A percentile compares a stretch with the other conserved stretches of the same genome.
These are phyloP conservation scores for Drosophila nigromelanica DNA, from an alignment of 1,140 invertebrate species.

Conservation along the genomic window DNA sequence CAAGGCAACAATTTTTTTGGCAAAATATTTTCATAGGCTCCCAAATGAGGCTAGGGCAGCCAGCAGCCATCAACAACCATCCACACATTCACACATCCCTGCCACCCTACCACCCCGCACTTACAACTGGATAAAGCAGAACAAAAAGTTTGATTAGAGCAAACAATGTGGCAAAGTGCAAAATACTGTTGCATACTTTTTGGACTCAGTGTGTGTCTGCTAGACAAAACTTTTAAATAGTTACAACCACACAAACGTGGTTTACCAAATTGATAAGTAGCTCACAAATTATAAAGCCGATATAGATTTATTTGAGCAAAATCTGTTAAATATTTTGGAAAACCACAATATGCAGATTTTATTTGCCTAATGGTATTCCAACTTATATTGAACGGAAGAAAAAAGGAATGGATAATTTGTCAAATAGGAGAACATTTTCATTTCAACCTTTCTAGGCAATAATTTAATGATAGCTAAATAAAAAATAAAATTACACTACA, in stretches of 20 bases:
- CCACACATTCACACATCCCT: neutral
- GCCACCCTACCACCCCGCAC: neutral
- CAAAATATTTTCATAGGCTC: constrained; percentile 48
- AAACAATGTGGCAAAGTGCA: constrained; percentile 64
- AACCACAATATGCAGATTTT: neutral
- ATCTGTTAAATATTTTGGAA: neutral
- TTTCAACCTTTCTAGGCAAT: too few species aligned
- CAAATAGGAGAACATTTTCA: too few species aligned
- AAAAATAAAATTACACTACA: too few species aligned
- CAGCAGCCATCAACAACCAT: neutral
- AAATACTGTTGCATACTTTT: constrained; percentile 74
- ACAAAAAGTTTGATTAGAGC: constrained; percentile 60
- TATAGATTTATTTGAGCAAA: neutral
- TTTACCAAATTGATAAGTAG: constrained; percentile 37
- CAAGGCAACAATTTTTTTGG: constrained; percentile 34
- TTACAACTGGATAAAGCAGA: neutral
- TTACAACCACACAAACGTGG: constrained; percentile 33
- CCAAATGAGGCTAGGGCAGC: constrained; percentile 15
- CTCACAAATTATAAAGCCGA: constrained; percentile 20
- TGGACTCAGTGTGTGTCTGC: constrained; percentile 7
- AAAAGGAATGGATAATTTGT: too few species aligned
- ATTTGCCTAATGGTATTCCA: too few species aligned
- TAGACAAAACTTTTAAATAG: constrained; percentile 12
- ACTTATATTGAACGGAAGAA: too few species aligned
- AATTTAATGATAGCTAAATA: too few species aligned